phyloP scores from a whole-genome alignment of 2,797 vertebrate genomes.

The Echiichthys vipera region DNA sequence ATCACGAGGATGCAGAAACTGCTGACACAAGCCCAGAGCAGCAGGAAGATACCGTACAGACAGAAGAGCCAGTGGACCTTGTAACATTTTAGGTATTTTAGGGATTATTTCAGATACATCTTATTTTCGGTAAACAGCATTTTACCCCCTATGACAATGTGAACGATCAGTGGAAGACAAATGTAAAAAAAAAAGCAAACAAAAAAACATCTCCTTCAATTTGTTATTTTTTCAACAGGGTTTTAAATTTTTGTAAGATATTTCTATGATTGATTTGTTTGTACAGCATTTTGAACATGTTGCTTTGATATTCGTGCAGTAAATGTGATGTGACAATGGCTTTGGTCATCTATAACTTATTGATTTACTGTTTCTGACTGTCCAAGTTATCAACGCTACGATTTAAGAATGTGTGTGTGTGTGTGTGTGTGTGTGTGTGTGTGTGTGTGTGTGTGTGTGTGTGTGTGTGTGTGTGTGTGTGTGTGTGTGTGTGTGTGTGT shows the following conservation, averaged over 20 bases:
- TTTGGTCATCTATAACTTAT: neutral
- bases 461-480: no score
- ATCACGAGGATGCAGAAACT: constrained; percentile 68
- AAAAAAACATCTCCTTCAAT: neutral
- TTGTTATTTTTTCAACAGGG: constrained; percentile 11
- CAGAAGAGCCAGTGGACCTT: constrained; percentile 61
- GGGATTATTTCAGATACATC: constrained; percentile 40
- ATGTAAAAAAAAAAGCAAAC: constrained; percentile 7
- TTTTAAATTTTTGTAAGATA: constrained; percentile 36
- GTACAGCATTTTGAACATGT: constrained; percentile 54
- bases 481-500: no score
- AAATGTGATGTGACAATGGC: constrained; percentile 29
- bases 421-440: no score
- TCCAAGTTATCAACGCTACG: no score
- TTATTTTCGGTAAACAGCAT: constrained; percentile 30
- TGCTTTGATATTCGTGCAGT: constrained; percentile 30
- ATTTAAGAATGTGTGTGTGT: no score
- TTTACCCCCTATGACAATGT: constrained; percentile 65
- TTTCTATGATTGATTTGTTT: constrained; percentile 45
- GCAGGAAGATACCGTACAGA: constrained; percentile 45
- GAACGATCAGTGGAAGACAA: constrained; percentile 52
- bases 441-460: no score
- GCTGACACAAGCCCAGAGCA: constrained; percentile 42
- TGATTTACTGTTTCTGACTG: no score
- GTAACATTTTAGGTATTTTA: constrained; percentile 69